phyloP scores from a whole-genome alignment of 2,888 invertebrate genomes.

The Drosophila anomalata region DNA sequence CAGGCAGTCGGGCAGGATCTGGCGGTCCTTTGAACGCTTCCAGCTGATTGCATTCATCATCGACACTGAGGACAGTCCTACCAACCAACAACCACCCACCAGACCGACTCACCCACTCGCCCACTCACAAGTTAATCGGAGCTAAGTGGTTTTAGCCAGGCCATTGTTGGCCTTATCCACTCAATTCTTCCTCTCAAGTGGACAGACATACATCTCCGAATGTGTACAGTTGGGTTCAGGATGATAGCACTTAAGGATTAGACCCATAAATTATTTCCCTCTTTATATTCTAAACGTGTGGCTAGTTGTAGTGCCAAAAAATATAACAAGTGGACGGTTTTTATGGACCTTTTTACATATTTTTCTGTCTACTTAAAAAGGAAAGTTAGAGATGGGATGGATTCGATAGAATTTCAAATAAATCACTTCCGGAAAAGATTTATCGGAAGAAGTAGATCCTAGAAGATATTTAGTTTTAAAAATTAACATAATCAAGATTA shows the following conservation, averaged over 20 bases:
- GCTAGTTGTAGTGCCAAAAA: constrained; percentile 4
- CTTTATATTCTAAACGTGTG: constrained; percentile 12
- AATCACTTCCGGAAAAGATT: neutral
- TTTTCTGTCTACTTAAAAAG: neutral
- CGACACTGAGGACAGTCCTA: constrained; percentile 4
- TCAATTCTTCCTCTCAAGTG: constrained; percentile 30
- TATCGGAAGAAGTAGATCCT: neutral
- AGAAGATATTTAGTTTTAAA: neutral
- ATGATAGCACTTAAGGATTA: constrained; percentile 23
- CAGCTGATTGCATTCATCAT: constrained; percentile 69
- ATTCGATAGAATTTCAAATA: neutral
- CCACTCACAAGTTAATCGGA: constrained; percentile 64
- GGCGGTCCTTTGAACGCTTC: constrained; percentile 40
- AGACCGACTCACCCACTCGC: neutral
- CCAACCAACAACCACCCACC: neutral
- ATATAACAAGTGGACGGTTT: neutral
- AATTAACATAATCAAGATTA: neutral
- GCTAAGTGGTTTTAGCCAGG: constrained; percentile 66
- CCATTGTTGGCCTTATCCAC: constrained; percentile 64
- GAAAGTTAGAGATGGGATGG: neutral
- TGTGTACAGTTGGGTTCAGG: constrained; percentile 21
- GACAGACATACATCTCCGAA: constrained; percentile 23
- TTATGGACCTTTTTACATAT: neutral
- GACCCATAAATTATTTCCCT: constrained; percentile 23
- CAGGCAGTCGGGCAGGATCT: constrained; percentile 36